Conservation (phyloP, 2,888 invertebrate species). For the Ormyrus thymus region DNA sequence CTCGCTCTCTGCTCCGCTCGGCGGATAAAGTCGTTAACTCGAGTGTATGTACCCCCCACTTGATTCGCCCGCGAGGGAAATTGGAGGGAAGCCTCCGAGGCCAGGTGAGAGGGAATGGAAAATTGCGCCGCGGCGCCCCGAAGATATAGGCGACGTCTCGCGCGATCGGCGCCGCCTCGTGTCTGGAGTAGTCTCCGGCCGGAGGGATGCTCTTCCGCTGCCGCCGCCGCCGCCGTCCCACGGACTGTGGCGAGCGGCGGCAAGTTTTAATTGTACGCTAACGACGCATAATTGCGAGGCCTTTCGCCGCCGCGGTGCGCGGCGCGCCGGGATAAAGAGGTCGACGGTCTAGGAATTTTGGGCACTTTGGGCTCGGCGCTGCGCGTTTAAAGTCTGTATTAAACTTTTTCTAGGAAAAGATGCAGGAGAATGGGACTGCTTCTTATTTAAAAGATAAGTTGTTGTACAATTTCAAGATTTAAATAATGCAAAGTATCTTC, state of each 20-base stretch:
- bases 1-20: slow-evolving; percentile 38
- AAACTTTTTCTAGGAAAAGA: no score
- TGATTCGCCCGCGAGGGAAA: slow-evolving; percentile 61
- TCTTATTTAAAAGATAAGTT: no score
- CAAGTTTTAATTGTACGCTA: slow-evolving; percentile 52
- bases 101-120: slow-evolving; percentile 61
- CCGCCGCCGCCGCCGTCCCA: background rate
- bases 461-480: no score
- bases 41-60: slow-evolving; percentile 67
- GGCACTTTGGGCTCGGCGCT: no score
- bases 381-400: no score
- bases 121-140: slow-evolving; percentile 56
- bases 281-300: slow-evolving; percentile 40
- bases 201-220: no score
- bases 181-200: background rate
- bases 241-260: background rate
- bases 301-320: no score
- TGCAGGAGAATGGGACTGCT: no score
- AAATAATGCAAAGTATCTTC: no score
- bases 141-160: background rate
- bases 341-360: no score
- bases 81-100: slow-evolving; percentile 57
- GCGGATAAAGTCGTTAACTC: slow-evolving; percentile 69
- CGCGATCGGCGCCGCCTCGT: slow-evolving; percentile 11
- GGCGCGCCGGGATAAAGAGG: no score